A percentile compares a stretch with the other conserved stretches of the same genome.
phyloP scores from a whole-genome alignment of 2,888 invertebrate genomes.

The Temnothorax rugatulus region DNA sequence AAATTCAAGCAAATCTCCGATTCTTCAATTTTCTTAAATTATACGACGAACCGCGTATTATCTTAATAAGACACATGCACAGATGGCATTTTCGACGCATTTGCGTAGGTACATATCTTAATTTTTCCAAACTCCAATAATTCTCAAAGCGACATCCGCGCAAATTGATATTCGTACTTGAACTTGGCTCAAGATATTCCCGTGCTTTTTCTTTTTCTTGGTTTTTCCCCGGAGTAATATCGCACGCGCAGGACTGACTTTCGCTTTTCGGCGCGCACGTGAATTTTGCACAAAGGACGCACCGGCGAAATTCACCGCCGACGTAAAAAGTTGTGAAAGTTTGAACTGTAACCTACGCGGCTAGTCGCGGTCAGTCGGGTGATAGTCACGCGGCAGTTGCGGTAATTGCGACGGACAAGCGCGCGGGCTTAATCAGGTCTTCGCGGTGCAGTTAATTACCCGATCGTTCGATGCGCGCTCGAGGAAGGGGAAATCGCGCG shows the following conservation, averaged over 20 bases:
- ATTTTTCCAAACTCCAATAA: not conserved
- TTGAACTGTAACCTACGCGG: constrained; percentile 44
- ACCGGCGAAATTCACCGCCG: constrained; percentile 16
- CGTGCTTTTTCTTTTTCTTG: not conserved
- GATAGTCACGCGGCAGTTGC: constrained; percentile 37
- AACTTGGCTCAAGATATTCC: not conserved
- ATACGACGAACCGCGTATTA: not conserved
- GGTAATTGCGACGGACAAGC: constrained; percentile 55
- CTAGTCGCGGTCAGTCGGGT: constrained; percentile 27
- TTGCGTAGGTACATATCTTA: not conserved
- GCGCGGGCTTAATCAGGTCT: constrained; percentile 34
- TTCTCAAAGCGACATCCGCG: not conserved
- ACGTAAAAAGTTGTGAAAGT: constrained; percentile 65
- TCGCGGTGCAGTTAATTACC: constrained; percentile 35
- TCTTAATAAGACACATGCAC: not conserved
- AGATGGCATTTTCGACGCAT: not conserved
- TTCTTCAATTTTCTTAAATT: constrained; percentile 11
- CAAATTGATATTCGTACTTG: not conserved
- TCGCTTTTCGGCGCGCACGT: constrained; percentile 47
- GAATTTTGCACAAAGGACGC: constrained; percentile 13
- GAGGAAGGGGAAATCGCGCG: not conserved
- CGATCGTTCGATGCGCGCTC: not conserved
- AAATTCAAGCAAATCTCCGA: not conserved
- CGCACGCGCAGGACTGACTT: not conserved
- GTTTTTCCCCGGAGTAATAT: not conserved